A percentile compares a stretch with the other conserved stretches of the same genome.
phyloP scores from a whole-genome alignment of 1,140 invertebrate species.

The Lepidostoma basale region DNA sequence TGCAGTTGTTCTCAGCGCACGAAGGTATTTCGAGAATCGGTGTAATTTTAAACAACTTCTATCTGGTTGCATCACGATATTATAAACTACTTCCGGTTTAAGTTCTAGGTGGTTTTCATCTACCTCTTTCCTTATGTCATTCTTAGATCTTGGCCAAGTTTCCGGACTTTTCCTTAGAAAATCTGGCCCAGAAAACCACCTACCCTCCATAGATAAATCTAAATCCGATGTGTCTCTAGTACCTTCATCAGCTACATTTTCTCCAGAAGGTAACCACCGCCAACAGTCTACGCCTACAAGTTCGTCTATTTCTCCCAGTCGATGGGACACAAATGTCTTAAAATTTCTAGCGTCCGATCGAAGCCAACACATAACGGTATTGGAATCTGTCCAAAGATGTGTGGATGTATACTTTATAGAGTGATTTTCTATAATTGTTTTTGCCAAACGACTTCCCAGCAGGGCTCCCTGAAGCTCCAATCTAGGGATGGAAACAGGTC shows the following conservation, averaged over 20 bases:
- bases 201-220: neutral
- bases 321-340: constrained; percentile 51
- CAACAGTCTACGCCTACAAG: neutral
- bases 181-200: neutral
- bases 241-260: constrained; percentile 45
- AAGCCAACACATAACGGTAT: constrained; percentile 49
- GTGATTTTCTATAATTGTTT: constrained; percentile 22
- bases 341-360: constrained; percentile 40
- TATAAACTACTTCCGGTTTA: neutral
- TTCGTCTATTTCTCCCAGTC: constrained; percentile 51
- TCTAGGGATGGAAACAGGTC: constrained; percentile 41
- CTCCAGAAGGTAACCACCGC: constrained; percentile 38
- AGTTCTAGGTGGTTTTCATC: neutral
- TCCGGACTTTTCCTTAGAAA: neutral
- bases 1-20: neutral
- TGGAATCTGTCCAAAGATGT: constrained; percentile 51
- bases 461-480: constrained; percentile 45
- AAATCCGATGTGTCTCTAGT: constrained; percentile 33
- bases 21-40: neutral
- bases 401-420: neutral
- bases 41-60: neutral
- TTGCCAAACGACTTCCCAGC: constrained; percentile 37
- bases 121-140: neutral
- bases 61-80: neutral
- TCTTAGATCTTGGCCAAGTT: neutral